These are phyloP conservation scores for Genyomyrus donnyi DNA, from an alignment of 2,113 vertebrate genomes.

Conservation along the genomic window DNA sequence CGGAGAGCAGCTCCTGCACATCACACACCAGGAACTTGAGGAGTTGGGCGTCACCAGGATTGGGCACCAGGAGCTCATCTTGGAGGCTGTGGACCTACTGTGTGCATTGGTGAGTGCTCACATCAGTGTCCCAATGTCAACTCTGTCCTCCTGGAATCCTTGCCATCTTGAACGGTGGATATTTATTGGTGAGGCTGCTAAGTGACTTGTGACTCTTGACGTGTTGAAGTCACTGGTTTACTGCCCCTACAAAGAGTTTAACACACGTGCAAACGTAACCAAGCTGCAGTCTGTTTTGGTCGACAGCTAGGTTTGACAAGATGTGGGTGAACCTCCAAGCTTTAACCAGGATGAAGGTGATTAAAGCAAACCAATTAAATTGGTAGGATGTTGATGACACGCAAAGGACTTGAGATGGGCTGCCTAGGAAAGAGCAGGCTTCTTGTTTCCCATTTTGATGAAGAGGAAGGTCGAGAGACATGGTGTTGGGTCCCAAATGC, in stretches of 20 bases:
- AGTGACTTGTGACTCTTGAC: background rate
- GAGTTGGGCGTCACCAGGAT: slow-evolving; percentile 77
- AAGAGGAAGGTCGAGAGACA: background rate
- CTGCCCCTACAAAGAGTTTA: background rate
- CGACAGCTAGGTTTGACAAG: background rate
- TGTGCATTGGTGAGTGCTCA: slow-evolving; percentile 71
- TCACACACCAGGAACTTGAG: slow-evolving; percentile 82
- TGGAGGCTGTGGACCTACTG: slow-evolving; percentile 81
- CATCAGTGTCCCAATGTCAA: too few relatives aligned
- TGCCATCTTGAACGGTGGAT: background rate
- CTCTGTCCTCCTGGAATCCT: background rate
- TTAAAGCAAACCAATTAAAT: background rate
- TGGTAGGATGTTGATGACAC: background rate
- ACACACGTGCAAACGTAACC: background rate
- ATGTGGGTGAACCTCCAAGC: background rate
- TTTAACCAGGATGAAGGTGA: background rate
- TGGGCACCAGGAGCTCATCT: slow-evolving; percentile 83
- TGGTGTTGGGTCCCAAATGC: background rate
- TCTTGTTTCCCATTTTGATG: background rate
- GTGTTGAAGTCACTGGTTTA: background rate
- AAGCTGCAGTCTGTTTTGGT: background rate
- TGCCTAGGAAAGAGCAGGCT: background rate
- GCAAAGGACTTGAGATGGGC: background rate
- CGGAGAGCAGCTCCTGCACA: slow-evolving; percentile 79
- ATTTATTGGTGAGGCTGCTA: background rate